Conservation (phyloP, 2,797 vertebrate genomes). For the Gambelia wislizenii region DNA sequence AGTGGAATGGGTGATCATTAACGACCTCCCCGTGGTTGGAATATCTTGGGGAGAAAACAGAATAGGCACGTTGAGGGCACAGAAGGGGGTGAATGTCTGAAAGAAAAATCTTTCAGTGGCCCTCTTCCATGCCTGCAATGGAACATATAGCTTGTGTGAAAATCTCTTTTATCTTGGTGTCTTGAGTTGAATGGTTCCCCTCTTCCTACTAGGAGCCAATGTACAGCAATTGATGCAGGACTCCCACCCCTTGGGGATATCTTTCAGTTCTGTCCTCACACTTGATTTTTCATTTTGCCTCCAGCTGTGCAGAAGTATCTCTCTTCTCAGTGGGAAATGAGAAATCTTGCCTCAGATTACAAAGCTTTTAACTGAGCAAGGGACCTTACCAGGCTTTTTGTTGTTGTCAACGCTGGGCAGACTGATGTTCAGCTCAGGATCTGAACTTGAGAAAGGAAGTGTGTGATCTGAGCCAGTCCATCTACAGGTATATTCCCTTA, state of each 20-base stretch:
- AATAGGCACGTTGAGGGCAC: no score
- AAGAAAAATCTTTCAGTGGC: no score
- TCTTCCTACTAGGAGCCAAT: no score
- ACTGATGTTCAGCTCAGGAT: neutral
- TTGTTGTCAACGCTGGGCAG: neutral
- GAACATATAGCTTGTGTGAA: no score
- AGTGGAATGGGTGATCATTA: no score
- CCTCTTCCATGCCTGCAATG: no score
- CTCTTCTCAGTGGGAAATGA: neutral
- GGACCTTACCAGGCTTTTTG: accelerated
- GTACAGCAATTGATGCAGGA: neutral
- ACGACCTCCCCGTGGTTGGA: no score
- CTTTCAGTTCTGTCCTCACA: neutral
- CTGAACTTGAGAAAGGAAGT: slow-evolving; percentile 14
- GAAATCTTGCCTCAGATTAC: neutral
- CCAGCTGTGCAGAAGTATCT: neutral
- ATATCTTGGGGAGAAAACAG: no score
- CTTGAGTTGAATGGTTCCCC: no score
- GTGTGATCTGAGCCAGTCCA: neutral
- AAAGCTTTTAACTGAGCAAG: neutral
- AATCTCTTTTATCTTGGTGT: neutral
- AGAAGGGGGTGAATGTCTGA: no score
- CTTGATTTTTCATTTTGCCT: neutral
- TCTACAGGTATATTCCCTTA: neutral
- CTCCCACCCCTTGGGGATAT: no score